Conservation (phyloP, 2,888 invertebrate genomes). For the Beris chalybata region DNA sequence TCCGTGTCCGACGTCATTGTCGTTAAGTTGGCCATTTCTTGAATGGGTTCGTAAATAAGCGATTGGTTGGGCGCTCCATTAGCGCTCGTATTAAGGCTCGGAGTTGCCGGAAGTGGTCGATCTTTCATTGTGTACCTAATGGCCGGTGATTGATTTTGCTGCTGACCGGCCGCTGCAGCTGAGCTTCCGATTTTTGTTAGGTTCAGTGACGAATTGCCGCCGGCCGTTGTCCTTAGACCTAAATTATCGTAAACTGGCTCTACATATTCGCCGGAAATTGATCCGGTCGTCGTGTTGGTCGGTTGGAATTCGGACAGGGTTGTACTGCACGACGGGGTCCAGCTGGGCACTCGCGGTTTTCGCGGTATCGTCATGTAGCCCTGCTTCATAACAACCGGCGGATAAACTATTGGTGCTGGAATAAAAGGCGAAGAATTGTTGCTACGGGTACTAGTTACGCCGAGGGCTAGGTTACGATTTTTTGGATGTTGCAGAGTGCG, state of each 20-base stretch:
- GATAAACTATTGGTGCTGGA: conserved; percentile 69
- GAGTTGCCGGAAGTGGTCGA: conserved; percentile 68
- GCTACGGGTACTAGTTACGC: conserved; percentile 56
- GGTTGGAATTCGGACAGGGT: conserved; percentile 57
- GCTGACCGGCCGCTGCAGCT: conserved; percentile 38
- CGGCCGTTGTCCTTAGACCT: conserved; percentile 80
- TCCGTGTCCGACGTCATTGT: conserved; percentile 50
- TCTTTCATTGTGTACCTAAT: conserved; percentile 63
- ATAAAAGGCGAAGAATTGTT: conserved; percentile 76
- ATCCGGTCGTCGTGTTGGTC: conserved; percentile 48
- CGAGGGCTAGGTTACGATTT: conserved; percentile 53
- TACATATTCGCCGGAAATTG: conserved; percentile 50
- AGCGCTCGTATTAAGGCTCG: conserved; percentile 49
- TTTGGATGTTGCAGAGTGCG: conserved; percentile 79
- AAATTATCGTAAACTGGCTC: conserved; percentile 84
- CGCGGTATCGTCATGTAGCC: conserved; percentile 87
- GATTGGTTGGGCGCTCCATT: conserved; percentile 46
- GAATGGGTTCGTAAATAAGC: conserved; percentile 55
- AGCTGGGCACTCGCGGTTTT: conserved; percentile 79
- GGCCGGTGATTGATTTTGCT: conserved; percentile 44
- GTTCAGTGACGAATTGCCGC: conserved; percentile 79
- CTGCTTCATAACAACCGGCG: conserved; percentile 63
- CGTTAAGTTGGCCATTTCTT: conserved; percentile 48
- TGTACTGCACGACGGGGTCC: conserved; percentile 67
- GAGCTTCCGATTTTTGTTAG: conserved; percentile 67